These are phyloP conservation scores for Ophioderma brevispina DNA, from an alignment of 35 echinoderm and acorn worm genomes.

Conservation along the genomic window DNA sequence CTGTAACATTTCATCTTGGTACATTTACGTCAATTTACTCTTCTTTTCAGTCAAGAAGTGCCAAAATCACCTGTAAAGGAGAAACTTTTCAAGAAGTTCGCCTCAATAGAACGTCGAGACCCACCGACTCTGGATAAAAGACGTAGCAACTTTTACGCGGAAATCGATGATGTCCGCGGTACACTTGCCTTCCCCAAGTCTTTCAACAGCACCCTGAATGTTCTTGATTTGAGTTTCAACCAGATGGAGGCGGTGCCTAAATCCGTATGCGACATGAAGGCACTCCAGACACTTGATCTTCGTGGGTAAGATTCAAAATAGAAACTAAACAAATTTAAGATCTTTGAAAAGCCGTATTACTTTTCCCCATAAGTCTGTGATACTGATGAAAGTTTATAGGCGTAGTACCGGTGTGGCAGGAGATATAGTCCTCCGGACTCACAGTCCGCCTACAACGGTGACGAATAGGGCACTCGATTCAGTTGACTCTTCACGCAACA, in stretches of 20 bases:
- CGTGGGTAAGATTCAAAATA: slow-evolving; percentile 72
- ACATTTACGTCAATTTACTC: no score
- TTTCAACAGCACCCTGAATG: slow-evolving; percentile 39
- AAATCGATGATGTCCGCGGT: not conserved
- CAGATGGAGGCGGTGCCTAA: slow-evolving; percentile 40
- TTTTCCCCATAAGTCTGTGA: no score
- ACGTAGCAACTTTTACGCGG: not conserved
- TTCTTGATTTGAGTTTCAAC: slow-evolving; percentile 49
- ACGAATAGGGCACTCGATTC: no score
- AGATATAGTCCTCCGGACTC: no score
- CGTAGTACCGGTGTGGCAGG: no score
- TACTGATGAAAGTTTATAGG: no score
- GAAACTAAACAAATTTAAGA: no score
- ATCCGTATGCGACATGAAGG: slow-evolving; percentile 37
- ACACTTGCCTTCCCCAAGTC: slow-evolving; percentile 32
- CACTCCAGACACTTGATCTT: slow-evolving; percentile 51
- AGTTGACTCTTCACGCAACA: no score
- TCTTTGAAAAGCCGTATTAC: no score
- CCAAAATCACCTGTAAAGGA: not conserved
- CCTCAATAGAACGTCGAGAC: not conserved
- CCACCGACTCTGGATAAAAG: not conserved
- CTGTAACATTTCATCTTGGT: no score
- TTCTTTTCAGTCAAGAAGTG: not conserved
- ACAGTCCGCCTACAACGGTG: no score
- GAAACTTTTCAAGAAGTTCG: not conserved